phyloP scores from a whole-genome alignment of 2,888 invertebrate species.

The Sphinx pinastri region DNA sequence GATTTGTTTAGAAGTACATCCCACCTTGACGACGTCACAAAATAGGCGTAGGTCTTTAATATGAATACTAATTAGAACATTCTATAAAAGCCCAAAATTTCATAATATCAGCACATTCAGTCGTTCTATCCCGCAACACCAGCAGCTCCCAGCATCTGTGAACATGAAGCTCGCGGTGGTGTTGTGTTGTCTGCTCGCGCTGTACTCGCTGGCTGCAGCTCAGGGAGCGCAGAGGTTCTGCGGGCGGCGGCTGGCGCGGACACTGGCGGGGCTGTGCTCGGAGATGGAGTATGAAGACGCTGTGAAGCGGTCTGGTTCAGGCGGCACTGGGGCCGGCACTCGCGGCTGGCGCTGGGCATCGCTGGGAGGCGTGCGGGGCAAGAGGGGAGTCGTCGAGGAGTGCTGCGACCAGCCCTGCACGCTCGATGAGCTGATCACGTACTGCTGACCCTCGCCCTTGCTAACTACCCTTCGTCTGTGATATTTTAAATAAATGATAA shows the following conservation, averaged over 20 bases:
- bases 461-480: neutral
- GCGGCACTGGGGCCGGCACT: neutral
- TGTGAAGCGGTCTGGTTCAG: neutral
- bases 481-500: constrained; percentile 3
- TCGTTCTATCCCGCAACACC: neutral
- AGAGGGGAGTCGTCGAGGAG: constrained; percentile 39
- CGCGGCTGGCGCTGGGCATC: constrained; percentile 12
- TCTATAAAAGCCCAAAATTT: neutral
- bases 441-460: constrained; percentile 17
- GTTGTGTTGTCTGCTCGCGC: neutral
- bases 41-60: neutral
- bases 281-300: constrained; percentile 1
- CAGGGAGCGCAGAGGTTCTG: constrained; percentile 34
- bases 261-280: constrained; percentile 36
- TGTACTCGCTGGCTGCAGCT: neutral
- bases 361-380: constrained; percentile 23
- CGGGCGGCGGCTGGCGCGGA: constrained; percentile 36
- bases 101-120: neutral
- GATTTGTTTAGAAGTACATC: neutral
- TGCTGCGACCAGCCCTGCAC: constrained; percentile 52
- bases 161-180: neutral
- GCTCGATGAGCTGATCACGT: constrained; percentile 40
- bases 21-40: neutral
- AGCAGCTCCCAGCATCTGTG: too few relatives aligned
- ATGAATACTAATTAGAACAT: neutral